These are phyloP conservation scores for Andrena hattorfiana DNA, from an alignment of 2,888 invertebrate species.

Conservation along the genomic window DNA sequence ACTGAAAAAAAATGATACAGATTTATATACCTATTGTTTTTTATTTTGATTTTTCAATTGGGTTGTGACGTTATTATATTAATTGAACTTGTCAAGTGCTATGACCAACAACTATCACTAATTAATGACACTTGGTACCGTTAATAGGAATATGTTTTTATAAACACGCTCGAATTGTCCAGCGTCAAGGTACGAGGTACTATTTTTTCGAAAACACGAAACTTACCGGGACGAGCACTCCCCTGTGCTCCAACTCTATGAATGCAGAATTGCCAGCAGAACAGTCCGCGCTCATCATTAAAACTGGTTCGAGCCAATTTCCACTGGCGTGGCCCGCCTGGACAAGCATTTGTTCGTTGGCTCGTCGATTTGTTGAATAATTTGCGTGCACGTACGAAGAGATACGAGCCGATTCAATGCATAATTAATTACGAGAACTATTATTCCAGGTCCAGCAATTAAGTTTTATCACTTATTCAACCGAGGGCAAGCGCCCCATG, in stretches of 20 bases:
- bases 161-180: constrained; percentile 7
- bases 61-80: no score
- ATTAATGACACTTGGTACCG: neutral
- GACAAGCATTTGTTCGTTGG: constrained; percentile 59
- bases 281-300: constrained; percentile 68
- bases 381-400: constrained; percentile 45
- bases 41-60: no score
- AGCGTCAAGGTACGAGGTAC: constrained; percentile 22
- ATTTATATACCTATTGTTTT: no score
- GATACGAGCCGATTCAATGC: constrained; percentile 28
- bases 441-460: constrained; percentile 47
- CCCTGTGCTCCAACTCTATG: constrained; percentile 78
- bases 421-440: constrained; percentile 58
- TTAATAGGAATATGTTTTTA: constrained; percentile 30
- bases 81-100: no score
- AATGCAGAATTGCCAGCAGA: constrained; percentile 77
- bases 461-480: constrained; percentile 37
- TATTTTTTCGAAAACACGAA: constrained; percentile 70
- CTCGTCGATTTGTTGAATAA: constrained; percentile 70
- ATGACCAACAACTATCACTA: no score
- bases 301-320: constrained; percentile 73
- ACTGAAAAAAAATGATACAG: no score
- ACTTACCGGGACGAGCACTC: constrained; percentile 57
- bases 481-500: constrained; percentile 9
- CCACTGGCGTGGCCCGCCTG: constrained; percentile 43